Evolutionary conservation across 35 echinoderm and acorn worm genomes (phyloP).

Genomic region (Hemicentrotus pulcherrimus): DNA sequence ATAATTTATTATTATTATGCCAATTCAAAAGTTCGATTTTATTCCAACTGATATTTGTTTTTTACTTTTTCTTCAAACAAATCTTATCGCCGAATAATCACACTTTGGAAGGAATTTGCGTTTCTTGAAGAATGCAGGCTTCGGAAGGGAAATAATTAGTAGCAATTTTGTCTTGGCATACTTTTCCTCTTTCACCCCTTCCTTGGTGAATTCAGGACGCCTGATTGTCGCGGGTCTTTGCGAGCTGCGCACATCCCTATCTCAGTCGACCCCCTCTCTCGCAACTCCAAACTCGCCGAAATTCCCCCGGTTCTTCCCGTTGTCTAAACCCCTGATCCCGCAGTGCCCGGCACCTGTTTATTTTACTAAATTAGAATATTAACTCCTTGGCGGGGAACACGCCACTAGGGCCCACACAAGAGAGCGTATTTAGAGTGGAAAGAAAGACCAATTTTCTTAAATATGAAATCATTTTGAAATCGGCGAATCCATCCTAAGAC

Average conservation of each 20-base stretch:
- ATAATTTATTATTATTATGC: no score
- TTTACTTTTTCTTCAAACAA: no score
- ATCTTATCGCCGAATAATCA: no score
- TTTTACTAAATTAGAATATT: constrained; percentile 49
- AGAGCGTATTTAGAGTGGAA: background rate
- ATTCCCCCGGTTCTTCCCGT: constrained; percentile 52
- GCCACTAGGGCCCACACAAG: constrained; percentile 44
- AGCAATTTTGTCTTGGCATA: background rate
- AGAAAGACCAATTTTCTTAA: background rate
- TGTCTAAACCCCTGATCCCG: constrained; percentile 45
- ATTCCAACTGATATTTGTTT: no score
- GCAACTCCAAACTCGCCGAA: constrained; percentile 7
- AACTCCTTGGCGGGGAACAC: constrained; percentile 27
- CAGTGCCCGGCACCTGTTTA: constrained; percentile 45
- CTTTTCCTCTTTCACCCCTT: background rate
- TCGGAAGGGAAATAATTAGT: constrained; percentile 10
- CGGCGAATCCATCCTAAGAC: background rate
- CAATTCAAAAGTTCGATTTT: no score
- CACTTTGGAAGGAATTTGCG: background rate
- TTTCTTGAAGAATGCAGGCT: background rate
- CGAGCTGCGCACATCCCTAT: background rate
- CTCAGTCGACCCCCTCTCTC: background rate
- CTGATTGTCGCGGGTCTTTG: background rate
- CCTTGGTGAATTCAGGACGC: constrained; percentile 5
- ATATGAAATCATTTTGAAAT: constrained; percentile 8